A percentile compares a stretch with the other conserved stretches of the same genome.
phyloP scores from a whole-genome alignment of 2,113 vertebrate species.

The Elaphurus davidianus region DNA sequence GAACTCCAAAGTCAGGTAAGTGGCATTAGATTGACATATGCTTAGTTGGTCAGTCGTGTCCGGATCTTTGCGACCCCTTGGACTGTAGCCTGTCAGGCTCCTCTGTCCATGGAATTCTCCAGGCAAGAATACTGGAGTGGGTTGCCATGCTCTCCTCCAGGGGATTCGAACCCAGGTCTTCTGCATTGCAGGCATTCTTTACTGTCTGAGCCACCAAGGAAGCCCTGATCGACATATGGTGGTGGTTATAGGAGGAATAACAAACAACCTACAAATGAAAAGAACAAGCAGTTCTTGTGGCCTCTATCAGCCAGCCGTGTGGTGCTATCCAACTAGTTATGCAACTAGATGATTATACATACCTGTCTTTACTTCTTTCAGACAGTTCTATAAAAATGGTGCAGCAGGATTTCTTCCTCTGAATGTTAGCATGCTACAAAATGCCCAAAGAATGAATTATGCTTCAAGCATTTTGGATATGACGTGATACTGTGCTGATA shows the following conservation, averaged over 20 bases:
- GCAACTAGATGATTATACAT: not conserved
- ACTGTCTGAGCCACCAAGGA: not conserved
- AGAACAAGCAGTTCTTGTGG: not conserved
- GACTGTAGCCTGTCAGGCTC: not conserved
- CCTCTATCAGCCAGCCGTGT: not conserved
- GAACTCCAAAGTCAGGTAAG: not conserved
- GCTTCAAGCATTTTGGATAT: not conserved
- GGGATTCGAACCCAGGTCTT: not conserved
- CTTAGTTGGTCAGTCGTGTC: not conserved
- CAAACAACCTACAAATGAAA: not conserved
- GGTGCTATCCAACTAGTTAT: not conserved
- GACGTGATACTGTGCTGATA: not conserved
- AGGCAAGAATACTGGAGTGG: not conserved
- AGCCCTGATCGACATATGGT: not conserved
- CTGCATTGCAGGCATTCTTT: not conserved
- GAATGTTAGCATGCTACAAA: not conserved
- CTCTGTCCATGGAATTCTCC: not conserved
- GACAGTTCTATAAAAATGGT: not conserved
- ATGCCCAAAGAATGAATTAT: not conserved
- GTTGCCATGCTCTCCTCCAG: not conserved
- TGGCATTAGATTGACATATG: not conserved
- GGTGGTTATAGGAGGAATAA: not conserved
- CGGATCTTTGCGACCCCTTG: accelerated
- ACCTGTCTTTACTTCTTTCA: not conserved
- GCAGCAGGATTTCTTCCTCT: not conserved